phyloP scores from a whole-genome alignment of 2,797 vertebrate genomes.

The Sternotherus odoratus region DNA sequence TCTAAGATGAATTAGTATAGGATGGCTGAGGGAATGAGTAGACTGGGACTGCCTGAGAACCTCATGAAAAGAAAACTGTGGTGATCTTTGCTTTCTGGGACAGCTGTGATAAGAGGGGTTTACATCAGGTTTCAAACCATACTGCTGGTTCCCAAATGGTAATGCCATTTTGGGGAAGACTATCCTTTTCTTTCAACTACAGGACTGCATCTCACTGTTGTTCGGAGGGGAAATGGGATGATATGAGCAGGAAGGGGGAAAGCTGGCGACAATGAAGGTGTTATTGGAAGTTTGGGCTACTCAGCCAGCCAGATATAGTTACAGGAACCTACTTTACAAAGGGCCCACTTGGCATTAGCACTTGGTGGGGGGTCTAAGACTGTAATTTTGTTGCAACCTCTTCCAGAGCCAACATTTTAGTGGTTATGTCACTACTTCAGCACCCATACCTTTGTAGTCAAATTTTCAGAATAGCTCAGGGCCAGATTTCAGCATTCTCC shows the following conservation, averaged over 20 bases:
- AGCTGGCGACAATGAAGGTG: accelerated
- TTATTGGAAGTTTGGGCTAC: not conserved
- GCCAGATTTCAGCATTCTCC: no score
- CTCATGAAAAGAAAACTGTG: not conserved
- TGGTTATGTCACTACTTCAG: not conserved
- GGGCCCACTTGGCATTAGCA: not conserved
- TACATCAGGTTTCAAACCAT: accelerated
- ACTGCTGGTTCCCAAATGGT: not conserved
- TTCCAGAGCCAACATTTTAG: not conserved
- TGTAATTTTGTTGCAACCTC: not conserved
- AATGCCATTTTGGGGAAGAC: not conserved
- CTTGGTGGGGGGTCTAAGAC: accelerated
- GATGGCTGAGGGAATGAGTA: not conserved
- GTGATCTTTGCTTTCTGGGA: not conserved
- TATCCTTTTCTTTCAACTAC: not conserved
- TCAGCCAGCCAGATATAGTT: not conserved
- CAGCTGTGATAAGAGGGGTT: not conserved
- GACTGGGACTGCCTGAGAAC: not conserved
- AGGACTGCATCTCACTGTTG: not conserved
- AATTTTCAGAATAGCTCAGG: not conserved
- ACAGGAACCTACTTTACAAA: not conserved
- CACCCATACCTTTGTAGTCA: not conserved
- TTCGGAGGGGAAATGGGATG: not conserved
- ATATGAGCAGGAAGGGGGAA: not conserved
- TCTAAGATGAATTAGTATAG: not conserved